Conservation (phyloP, 2,888 invertebrate genomes). For the Troides helena region DNA sequence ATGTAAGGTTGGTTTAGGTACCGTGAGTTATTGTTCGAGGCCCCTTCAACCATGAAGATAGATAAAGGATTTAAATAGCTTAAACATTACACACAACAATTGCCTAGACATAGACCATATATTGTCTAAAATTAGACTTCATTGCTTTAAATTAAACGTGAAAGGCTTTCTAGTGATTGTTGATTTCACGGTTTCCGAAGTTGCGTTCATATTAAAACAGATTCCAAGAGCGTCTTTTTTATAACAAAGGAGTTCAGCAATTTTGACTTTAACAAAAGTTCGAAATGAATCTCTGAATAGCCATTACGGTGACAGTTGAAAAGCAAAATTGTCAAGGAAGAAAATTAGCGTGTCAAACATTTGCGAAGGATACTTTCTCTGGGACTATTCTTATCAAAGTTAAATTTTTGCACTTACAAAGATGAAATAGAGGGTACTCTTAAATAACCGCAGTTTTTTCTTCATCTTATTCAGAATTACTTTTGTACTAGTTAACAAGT, state of each 20-base stretch:
- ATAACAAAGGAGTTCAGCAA: conserved; percentile 1
- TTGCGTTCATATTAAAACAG: background rate
- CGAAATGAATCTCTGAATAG: conserved; percentile 37
- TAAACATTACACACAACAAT: too few relatives aligned
- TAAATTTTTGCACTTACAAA: conserved; percentile 7
- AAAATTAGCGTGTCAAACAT: conserved; percentile 28
- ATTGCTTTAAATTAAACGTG: too few relatives aligned
- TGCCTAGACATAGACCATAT: background rate
- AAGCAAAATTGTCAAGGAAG: conserved; percentile 31
- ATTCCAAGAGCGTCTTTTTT: background rate
- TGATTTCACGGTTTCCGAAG: background rate
- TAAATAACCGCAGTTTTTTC: background rate
- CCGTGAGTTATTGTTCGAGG: too few relatives aligned
- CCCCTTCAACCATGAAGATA: too few relatives aligned
- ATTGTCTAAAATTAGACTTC: background rate
- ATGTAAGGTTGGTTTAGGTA: too few relatives aligned
- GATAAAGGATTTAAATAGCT: too few relatives aligned
- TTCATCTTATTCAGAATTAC: background rate
- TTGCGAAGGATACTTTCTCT: conserved; percentile 7
- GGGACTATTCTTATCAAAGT: conserved; percentile 4
- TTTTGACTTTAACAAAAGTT: conserved; percentile 10
- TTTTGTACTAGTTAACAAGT: background rate
- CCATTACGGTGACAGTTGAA: conserved; percentile 40
- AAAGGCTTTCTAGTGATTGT: background rate
- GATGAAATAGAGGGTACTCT: background rate